Base-by-base conservation (phyloP, 2,797 vertebrate species). In the Schizopygopsis pylzovi region DNA sequence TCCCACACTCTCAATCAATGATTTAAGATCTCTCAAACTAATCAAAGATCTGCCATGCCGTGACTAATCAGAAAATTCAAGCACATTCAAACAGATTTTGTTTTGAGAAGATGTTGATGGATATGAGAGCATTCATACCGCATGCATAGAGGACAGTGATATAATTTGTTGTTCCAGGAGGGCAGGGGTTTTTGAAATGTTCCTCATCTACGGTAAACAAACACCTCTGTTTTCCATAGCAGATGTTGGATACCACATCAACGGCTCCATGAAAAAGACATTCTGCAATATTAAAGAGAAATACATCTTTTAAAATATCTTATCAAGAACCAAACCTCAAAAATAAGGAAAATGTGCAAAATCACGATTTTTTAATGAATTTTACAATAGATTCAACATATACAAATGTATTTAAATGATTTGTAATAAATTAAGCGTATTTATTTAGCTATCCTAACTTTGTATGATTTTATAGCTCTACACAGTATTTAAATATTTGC, bases 61-160 rank as follows among this genome's bases (percentile, higher is more conserved):
- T 49, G 9, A 59, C n/a, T 25, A 56, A 3, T 56, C 1, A 13
- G 9, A 47, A 47, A 28, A 43, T n/a, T 71, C 10, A 45, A 71
- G 41, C 4, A 56, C n/a, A 52, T 71, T 49, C 0, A 41, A 2
- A 61, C 28, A 39, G 5, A 9, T 59, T 73, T 52, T 85, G 88
- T 87, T 89, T 87, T 39, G 71, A 72, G 47, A 89, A 84, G 81
- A 52, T 8, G 28, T 49, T 41, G 10, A 72, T 18, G 6, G 16
- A 52, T 12, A 73, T 63, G 8, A 82, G 63, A 52, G 61, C 75
- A 79, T 25, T 91, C 96, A 92, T 97, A 99, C 98, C 97, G 80
- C 98, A 99, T 0, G 97, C 96, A 63, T 97, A 99, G 94, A 96
- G 91, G 89, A 99, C 96, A 0, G 94, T 96, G 90, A 99, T 97